These are phyloP conservation scores for Ischnura elegans DNA, from an alignment of 2,888 invertebrate genomes.

Conservation along the genomic window DNA sequence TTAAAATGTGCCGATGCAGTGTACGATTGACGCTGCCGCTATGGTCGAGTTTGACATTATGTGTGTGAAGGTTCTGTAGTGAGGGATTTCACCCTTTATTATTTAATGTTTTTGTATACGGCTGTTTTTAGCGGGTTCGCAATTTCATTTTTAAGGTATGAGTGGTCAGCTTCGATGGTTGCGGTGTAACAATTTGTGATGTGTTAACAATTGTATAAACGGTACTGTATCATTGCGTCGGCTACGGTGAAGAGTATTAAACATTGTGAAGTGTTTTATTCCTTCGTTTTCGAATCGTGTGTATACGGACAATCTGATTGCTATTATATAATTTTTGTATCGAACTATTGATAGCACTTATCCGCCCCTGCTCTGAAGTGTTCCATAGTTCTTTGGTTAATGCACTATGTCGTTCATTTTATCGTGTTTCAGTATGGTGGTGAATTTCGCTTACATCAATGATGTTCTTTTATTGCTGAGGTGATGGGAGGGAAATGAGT, in stretches of 20 bases:
- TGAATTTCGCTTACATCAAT: no score
- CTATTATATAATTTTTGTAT: no score
- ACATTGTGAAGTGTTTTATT: no score
- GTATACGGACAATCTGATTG: no score
- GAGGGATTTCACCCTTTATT: neutral
- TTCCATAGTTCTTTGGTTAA: no score
- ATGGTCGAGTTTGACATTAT: conserved; percentile 18
- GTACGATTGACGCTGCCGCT: conserved; percentile 70
- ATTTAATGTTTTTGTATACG: neutral
- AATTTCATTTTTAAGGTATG: neutral
- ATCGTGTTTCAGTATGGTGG: no score
- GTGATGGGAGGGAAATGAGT: no score
- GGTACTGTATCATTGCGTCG: neutral
- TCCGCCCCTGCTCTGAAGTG: no score
- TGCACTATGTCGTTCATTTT: no score
- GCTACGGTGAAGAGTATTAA: neutral
- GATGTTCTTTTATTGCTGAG: no score
- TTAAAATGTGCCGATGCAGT: conserved; percentile 80
- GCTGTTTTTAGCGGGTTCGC: neutral
- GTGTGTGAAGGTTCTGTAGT: neutral
- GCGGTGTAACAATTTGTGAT: neutral
- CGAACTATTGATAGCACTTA: no score
- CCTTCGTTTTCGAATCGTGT: no score
- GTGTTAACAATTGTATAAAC: neutral
- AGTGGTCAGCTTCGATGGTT: neutral